Evolutionary conservation across 1,140 invertebrate species (phyloP).

Genomic region (Drosophila trapezifrons): DNA sequence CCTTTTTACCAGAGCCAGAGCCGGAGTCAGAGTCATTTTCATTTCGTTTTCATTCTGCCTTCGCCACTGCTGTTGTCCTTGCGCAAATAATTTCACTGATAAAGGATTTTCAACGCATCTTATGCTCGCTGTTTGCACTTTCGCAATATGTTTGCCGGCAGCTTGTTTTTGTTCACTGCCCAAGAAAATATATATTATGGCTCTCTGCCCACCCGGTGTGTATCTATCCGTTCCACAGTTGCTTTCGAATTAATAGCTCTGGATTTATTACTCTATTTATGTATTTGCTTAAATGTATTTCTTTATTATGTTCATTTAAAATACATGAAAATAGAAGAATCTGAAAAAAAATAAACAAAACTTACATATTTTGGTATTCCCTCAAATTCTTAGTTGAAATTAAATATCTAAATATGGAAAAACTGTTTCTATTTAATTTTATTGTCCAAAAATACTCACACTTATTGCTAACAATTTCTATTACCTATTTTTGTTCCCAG

Average conservation of each 20-base stretch:
- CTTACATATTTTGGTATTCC: not conserved
- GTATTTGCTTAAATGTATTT: no score
- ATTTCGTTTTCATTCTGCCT: conserved; percentile 32
- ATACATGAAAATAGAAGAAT: no score
- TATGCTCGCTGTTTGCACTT: conserved; percentile 76
- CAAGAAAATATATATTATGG: conserved; percentile 46
- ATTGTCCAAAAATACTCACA: not conserved
- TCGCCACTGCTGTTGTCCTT: conserved; percentile 55
- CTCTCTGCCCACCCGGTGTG: not conserved
- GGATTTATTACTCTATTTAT: not conserved
- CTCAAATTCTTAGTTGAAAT: no score
- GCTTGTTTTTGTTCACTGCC: conserved; percentile 40
- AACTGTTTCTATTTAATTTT: no score
- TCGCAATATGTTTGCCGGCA: conserved; percentile 75
- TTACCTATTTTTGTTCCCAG: not conserved
- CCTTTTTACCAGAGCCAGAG: conserved; percentile 21
- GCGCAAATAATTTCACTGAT: conserved; percentile 80
- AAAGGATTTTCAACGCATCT: conserved; percentile 82
- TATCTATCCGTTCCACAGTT: not conserved
- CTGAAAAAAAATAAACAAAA: not conserved
- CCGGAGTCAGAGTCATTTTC: conserved; percentile 32
- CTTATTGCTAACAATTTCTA: not conserved
- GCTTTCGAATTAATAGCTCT: conserved; percentile 2
- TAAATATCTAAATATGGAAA: no score
- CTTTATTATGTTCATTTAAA: no score